Evolutionary conservation across 2,113 vertebrate genomes (phyloP).

Genomic region (Cyanistes caeruleus): DNA sequence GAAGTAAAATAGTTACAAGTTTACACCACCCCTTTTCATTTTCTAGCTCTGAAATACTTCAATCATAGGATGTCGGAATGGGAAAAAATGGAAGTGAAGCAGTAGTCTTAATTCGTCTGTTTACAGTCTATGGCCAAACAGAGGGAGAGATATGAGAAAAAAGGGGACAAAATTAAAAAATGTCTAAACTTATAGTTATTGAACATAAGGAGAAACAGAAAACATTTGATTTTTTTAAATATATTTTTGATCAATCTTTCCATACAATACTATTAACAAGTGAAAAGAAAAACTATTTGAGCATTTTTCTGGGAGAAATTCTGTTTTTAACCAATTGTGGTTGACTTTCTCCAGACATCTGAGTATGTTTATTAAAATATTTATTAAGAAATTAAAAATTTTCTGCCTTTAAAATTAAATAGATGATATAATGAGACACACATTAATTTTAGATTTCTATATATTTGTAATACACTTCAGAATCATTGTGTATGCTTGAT

Average conservation of each 20-base stretch:
- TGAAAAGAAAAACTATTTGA: neutral
- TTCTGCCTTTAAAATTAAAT: neutral
- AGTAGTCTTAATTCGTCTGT: neutral
- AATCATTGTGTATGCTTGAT: rapidly evolving
- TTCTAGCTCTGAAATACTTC: neutral
- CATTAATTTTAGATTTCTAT: neutral
- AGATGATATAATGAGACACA: neutral
- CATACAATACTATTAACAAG: neutral
- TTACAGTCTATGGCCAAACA: neutral
- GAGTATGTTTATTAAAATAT: neutral
- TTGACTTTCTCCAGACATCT: neutral
- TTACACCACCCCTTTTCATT: neutral
- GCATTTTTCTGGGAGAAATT: neutral
- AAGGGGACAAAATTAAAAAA: neutral
- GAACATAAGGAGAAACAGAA: neutral
- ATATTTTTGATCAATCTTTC: neutral
- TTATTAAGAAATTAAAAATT: neutral
- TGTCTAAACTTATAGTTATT: neutral
- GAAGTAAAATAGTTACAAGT: neutral
- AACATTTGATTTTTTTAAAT: neutral
- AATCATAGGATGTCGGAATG: neutral
- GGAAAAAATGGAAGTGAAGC: neutral
- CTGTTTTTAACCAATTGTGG: neutral
- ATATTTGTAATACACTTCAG: neutral
- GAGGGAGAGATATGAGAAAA: neutral